Base-by-base conservation (phyloP, 2,888 invertebrate species). In the Synergus umbraculus region DNA sequence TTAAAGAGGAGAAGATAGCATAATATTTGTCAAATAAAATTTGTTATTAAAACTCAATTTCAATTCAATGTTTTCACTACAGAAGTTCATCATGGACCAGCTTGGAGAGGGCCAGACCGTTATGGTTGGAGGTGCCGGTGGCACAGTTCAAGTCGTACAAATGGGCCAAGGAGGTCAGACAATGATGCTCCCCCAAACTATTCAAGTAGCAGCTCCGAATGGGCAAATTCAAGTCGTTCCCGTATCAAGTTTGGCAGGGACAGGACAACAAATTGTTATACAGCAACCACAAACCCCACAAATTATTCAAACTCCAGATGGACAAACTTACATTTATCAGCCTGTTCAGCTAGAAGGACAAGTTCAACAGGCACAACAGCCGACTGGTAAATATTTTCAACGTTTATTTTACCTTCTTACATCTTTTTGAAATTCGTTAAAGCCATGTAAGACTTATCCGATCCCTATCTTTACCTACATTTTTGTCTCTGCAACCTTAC, bases 301-400 rank as follows among this genome's bases (percentile, higher is more conserved):
- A 92, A 93, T 98, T 64, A 95, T 98, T 54, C 98, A 98, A 91
- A 96, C 98, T 0, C 95, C 97, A 0, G 98, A 98, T 92, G 98
- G 98, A 0, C 98, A 98, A 92, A 97, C 98, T 0, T 96, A 97
- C 87, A 95, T 98, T 78, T 97, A 97, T 91, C 98, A 98, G 90
- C 97, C 97, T 0, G 94, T 95, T 49, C 92, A 94, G 66, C 90
- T 95, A 22, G 94, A 95, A 82, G 93, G 93, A 58, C 92, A 93
- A 82, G 92, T 93, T 76, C 94, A 93, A 86, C 94, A 94, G 83
- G 91, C 94, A 0, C 41, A 84, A 13, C 95, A 95, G 90, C 95
- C 95, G 2, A 94, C 94, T 76, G 94, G 94, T 95, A 88, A 89
- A 81, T 84, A 80, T 65, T 49, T 9, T 73, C 37, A 78, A 29